Base-by-base conservation (phyloP, 2,888 invertebrate genomes). In the Meandrusa payeni region DNA sequence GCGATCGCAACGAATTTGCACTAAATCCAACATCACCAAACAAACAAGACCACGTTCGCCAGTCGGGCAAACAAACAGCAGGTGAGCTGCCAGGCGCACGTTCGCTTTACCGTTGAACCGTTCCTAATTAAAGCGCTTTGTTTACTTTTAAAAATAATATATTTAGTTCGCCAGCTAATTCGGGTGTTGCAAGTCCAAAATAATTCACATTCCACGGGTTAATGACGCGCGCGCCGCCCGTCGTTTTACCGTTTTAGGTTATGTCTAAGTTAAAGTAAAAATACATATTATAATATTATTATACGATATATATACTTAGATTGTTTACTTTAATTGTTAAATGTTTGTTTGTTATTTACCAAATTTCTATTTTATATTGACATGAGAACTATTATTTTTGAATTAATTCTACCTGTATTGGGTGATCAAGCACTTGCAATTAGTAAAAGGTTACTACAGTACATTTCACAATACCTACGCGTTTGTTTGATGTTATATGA, bases 91-190 rank as follows among this genome's bases (percentile, higher is more conserved):
- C 69, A 60, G 54, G 57, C 48, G 37, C 32, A 20, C 38, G 70
- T 81, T 80, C 69, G 69, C 69, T 72, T 69, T 71, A 69, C 69
- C 62, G 64, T 66, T 66, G 58, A 64, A 65, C 71, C 60, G 71
- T 54, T 57, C 66, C 74, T 82, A 83, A 82, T 78, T 76, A 79
- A 76, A 82, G 73, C 64, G 46, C 55, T 41, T 48, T 83, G 83
- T 85, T 83, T 85, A 81, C 77, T 68, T 65, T 70, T 61, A 59
- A 64, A 61, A 64, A 65, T 70, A 76, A 73, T 78, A 76, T 73
- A 76, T 70, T 63, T 44, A 49, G 66, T 66, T 62, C 64, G 63
- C 70, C 67, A 55, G 69, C 81, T 81, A 82, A 76, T 68, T 82
- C 60, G 62, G 74, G 70, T 59, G 61, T 59, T 69, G 70, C 64